phyloP scores from a whole-genome alignment of 2,888 invertebrate species.

The Craniophora ligustri region DNA sequence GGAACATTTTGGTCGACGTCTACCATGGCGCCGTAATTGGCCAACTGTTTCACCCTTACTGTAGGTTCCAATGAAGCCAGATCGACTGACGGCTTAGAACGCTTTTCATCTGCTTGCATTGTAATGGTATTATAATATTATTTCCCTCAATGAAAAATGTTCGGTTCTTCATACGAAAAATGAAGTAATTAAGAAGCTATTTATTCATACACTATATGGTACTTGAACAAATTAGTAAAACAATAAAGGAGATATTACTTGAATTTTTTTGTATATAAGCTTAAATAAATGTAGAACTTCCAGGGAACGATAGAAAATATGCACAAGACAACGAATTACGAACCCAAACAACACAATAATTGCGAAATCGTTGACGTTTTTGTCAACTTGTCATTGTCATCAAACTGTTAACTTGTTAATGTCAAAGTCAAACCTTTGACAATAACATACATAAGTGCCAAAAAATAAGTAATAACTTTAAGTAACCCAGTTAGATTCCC shows the following conservation, averaged over 20 bases:
- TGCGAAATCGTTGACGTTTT: too few relatives aligned
- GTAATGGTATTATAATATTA: slow-evolving; percentile 22
- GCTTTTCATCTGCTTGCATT: slow-evolving; percentile 78
- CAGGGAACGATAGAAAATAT: neutral
- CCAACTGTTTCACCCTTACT: slow-evolving; percentile 90
- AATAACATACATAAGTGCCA: too few relatives aligned
- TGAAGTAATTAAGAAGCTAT: neutral
- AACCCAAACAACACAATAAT: too few relatives aligned
- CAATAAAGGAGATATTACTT: too few relatives aligned
- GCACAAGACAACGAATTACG: too few relatives aligned
- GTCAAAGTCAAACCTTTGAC: too few relatives aligned
- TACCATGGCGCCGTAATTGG: slow-evolving; percentile 91
- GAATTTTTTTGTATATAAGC: too few relatives aligned
- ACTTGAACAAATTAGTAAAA: neutral
- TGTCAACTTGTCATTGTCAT: too few relatives aligned
- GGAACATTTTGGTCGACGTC: slow-evolving; percentile 93
- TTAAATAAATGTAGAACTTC: too few relatives aligned
- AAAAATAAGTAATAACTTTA: too few relatives aligned
- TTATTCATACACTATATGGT: neutral
- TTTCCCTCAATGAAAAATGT: slow-evolving; percentile 1
- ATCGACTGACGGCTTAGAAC: slow-evolving; percentile 66
- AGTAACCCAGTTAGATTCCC: too few relatives aligned
- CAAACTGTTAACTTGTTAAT: too few relatives aligned
- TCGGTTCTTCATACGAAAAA: neutral
- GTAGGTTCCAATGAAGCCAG: slow-evolving; percentile 89